These are phyloP conservation scores for Turritopsis dohrnii DNA, from an alignment of 30 jellyfish, hydroid and myxozoan species.

Conservation along the genomic window DNA sequence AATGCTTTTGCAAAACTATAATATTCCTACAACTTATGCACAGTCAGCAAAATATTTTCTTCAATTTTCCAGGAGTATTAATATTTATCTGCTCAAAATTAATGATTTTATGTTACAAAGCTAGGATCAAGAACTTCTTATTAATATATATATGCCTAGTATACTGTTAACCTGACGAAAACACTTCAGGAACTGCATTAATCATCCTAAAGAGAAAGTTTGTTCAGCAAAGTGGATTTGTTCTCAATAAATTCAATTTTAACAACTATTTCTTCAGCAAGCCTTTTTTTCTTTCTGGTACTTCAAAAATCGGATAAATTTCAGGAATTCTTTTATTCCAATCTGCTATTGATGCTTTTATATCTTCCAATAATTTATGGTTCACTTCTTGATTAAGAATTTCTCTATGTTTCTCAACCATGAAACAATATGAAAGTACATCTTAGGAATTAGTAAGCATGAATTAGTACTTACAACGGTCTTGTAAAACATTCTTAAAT, in stretches of 20 bases:
- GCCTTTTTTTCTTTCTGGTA: not conserved
- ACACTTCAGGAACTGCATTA: not conserved
- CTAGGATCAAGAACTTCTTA: no score
- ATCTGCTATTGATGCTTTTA: not conserved
- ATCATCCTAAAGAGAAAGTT: not conserved
- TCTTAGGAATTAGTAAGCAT: not conserved
- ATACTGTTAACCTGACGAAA: not conserved
- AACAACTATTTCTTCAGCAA: not conserved
- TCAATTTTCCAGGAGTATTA: no score
- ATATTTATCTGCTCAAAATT: no score
- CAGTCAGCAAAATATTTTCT: no score
- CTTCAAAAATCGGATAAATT: not conserved
- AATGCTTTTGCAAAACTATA: no score
- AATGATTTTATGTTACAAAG: no score
- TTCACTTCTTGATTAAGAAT: not conserved
- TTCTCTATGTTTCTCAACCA: not conserved
- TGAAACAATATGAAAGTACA: not conserved
- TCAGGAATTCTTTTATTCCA: not conserved
- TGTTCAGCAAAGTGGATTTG: not conserved
- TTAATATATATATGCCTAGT: not conserved
- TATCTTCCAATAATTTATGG: not conserved
- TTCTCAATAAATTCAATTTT: not conserved
- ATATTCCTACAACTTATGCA: no score
- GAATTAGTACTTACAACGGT: not conserved
- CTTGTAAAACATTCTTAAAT: not conserved